Conservation (phyloP, 2,113 vertebrate genomes). For the Nyctibius bracteatus region DNA sequence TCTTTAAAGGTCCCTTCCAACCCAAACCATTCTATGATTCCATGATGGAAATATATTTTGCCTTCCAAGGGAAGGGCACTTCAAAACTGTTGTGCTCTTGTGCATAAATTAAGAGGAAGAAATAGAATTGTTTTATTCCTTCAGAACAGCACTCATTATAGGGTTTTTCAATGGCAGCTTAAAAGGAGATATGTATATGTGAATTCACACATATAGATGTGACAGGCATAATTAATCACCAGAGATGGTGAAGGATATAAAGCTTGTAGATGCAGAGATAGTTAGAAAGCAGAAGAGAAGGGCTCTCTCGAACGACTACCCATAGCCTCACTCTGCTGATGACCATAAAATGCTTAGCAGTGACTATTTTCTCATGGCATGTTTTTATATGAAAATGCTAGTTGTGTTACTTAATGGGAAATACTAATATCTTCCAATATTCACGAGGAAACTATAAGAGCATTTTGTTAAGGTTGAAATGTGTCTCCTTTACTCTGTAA, state of each 20-base stretch:
- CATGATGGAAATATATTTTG: neutral
- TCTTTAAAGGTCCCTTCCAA: too few species aligned
- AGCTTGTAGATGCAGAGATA: neutral
- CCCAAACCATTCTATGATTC: too few species aligned
- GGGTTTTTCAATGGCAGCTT: neutral
- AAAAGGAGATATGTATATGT: neutral
- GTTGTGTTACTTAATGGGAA: neutral
- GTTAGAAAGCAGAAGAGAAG: neutral
- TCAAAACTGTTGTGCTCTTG: neutral
- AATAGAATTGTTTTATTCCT: neutral
- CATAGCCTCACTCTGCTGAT: neutral
- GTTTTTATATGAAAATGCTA: neutral
- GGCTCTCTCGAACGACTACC: neutral
- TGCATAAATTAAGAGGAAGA: neutral
- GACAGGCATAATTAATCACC: neutral
- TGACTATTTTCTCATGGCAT: neutral
- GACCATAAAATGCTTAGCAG: neutral
- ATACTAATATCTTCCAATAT: neutral
- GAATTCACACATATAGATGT: neutral
- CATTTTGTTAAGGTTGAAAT: neutral
- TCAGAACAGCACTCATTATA: neutral
- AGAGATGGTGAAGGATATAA: neutral
- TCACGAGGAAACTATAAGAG: neutral
- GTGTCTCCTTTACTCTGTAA: neutral
- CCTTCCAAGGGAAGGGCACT: neutral